Conservation (phyloP, 2,113 vertebrate genomes). For the Cephalophus harveyi region DNA sequence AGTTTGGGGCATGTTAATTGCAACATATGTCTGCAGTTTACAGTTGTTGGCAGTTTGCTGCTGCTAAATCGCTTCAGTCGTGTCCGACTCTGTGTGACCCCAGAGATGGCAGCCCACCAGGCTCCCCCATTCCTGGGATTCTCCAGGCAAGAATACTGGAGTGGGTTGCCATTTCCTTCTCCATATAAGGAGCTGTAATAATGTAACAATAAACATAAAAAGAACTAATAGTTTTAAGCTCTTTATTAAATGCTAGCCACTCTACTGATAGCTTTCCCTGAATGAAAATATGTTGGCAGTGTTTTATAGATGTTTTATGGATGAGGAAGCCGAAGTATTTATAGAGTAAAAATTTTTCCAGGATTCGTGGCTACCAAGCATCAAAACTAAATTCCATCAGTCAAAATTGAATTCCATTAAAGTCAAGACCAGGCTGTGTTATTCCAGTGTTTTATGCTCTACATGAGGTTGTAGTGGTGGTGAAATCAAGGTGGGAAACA, state of each 20-base stretch:
- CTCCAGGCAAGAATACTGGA: background rate
- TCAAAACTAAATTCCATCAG: background rate
- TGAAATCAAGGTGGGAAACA: background rate
- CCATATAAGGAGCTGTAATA: background rate
- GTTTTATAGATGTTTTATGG: background rate
- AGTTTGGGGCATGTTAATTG: background rate
- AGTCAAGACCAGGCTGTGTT: background rate
- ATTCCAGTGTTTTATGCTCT: background rate
- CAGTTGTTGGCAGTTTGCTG: background rate
- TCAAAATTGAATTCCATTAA: background rate
- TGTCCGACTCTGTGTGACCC: no score
- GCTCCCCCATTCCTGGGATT: background rate
- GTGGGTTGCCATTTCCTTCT: background rate
- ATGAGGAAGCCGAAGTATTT: background rate
- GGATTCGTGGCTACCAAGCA: background rate
- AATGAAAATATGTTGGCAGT: background rate
- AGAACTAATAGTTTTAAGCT: background rate
- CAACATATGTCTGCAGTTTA: background rate
- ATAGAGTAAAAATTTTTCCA: background rate
- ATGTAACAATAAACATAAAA: background rate
- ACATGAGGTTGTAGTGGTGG: background rate
- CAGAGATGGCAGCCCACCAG: no score
- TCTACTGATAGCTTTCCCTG: background rate
- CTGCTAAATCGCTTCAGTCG: no score
- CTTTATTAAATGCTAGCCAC: background rate